These are phyloP conservation scores for Cichladusa arquata DNA, from an alignment of 2,113 vertebrate genomes.

Conservation along the genomic window DNA sequence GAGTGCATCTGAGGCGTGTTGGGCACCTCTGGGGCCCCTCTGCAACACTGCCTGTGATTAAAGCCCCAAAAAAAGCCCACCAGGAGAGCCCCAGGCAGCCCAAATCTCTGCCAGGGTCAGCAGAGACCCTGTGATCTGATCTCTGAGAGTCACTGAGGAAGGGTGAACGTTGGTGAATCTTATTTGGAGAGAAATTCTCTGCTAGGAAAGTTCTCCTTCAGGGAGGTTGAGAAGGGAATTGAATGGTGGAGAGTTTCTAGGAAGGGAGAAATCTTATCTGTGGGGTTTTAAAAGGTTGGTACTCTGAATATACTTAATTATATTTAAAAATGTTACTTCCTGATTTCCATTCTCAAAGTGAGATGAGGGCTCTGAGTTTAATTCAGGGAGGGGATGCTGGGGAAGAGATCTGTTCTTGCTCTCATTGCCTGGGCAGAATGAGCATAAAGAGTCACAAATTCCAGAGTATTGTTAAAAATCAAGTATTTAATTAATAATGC, in stretches of 20 bases:
- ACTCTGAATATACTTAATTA: not conserved
- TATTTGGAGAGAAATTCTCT: accelerated
- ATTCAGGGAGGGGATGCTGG: not conserved
- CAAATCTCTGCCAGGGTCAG: constrained; percentile 77
- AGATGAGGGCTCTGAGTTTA: too few relatives aligned
- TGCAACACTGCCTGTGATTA: constrained; percentile 85
- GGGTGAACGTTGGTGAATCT: too few relatives aligned
- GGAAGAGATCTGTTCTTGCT: not conserved
- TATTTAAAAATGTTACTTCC: not conserved
- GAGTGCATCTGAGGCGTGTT: constrained; percentile 94
- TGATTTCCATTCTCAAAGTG: not conserved
- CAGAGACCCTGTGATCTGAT: constrained; percentile 84
- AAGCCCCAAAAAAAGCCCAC: constrained; percentile 76
- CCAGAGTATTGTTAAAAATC: not conserved
- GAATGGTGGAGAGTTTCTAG: not conserved
- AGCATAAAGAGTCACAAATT: not conserved
- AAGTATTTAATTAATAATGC: not conserved
- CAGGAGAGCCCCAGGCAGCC: constrained; percentile 72
- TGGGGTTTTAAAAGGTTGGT: not conserved
- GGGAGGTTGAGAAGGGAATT: not conserved
- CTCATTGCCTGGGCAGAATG: not conserved
- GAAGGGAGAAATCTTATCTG: not conserved
- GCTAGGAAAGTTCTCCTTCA: accelerated
- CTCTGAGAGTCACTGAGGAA: constrained; percentile 59
- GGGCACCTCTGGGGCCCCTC: constrained; percentile 47